These are phyloP conservation scores for Leptinotarsa tumamoca DNA, from an alignment of 2,888 invertebrate genomes.

Conservation along the genomic window DNA sequence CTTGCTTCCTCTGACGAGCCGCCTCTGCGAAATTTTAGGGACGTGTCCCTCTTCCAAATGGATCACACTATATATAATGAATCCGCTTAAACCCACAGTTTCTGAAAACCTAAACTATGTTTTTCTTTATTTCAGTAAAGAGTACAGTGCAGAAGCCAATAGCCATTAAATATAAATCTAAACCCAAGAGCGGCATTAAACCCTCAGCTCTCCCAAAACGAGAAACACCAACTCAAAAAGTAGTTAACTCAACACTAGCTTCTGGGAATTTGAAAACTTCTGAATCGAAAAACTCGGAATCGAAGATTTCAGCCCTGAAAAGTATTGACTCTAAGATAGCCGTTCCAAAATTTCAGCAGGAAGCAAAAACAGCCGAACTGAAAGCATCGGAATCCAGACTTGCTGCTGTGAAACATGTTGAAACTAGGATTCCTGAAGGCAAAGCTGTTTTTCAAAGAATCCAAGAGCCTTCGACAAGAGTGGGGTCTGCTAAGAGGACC, in stretches of 20 bases:
- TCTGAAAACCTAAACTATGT: too few species aligned
- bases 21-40: too few species aligned
- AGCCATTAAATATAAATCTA: slow-evolving; percentile 66
- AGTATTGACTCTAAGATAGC: neutral
- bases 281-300: slow-evolving; percentile 17
- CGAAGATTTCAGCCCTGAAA: slow-evolving; percentile 1
- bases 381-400: slow-evolving; percentile 6
- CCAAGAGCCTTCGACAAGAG: slow-evolving; percentile 27
- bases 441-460: slow-evolving; percentile 1
- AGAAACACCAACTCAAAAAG: slow-evolving; percentile 46
- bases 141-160: slow-evolving; percentile 69
- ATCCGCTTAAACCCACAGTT: neutral
- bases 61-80: too few species aligned
- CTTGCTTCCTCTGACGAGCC: too few species aligned
- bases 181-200: slow-evolving; percentile 44
- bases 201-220: slow-evolving; percentile 43
- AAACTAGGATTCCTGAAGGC: slow-evolving; percentile 5
- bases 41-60: too few species aligned
- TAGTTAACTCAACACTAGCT: slow-evolving; percentile 45
- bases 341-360: neutral
- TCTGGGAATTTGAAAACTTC: slow-evolving; percentile 28
- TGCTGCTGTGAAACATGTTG: neutral
- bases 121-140: slow-evolving; percentile 58
- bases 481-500: slow-evolving; percentile 57
- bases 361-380: neutral